These are phyloP conservation scores for Phalera bucephala DNA, from an alignment of 2,888 invertebrate species.

Conservation along the genomic window DNA sequence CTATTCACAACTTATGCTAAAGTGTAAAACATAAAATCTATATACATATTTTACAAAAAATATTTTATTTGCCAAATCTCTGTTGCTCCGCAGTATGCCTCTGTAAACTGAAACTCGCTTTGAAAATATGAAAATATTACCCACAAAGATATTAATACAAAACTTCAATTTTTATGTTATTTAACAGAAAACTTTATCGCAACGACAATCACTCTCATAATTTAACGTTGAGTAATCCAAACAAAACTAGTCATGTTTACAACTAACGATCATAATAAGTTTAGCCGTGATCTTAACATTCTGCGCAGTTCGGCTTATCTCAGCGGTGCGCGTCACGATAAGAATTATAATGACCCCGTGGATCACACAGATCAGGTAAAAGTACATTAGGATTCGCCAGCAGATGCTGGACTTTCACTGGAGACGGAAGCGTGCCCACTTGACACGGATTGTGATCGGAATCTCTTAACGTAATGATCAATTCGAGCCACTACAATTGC, in stretches of 20 bases:
- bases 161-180: no score
- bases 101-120: no score
- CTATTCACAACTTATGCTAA: no score
- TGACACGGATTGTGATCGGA: conserved; percentile 38
- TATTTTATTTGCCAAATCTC: no score
- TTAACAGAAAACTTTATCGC: no score
- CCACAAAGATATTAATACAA: no score
- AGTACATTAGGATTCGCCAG: conserved; percentile 36
- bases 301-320: conserved; percentile 37
- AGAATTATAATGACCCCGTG: conserved; percentile 14
- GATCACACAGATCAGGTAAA: conserved; percentile 27
- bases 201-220: no score
- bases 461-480: conserved; percentile 11
- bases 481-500: conserved; percentile 1
- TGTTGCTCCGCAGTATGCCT: no score
- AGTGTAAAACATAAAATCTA: no score
- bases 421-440: conserved; percentile 34
- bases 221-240: no score
- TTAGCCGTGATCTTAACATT: conserved; percentile 50
- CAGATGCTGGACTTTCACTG: conserved; percentile 47
- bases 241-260: conserved; percentile 12
- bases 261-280: conserved; percentile 24
- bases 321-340: conserved; percentile 21
- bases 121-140: no score
- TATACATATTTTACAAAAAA: no score